These are phyloP conservation scores for Megamerina dolium DNA, from an alignment of 2,888 invertebrate genomes.

Conservation along the genomic window DNA sequence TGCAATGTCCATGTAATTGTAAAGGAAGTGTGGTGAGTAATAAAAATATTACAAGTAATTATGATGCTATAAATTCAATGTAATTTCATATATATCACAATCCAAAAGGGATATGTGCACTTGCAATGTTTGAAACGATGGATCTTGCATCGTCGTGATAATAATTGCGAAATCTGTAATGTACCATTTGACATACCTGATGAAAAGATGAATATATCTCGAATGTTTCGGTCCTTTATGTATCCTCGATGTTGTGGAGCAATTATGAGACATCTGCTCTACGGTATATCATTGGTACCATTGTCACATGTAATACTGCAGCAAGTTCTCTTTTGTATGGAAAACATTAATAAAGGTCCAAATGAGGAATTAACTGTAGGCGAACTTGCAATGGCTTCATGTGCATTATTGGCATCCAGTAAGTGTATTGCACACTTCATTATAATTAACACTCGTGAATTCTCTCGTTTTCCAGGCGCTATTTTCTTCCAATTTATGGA, in stretches of 20 bases:
- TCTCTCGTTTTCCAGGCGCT: slow-evolving; percentile 23
- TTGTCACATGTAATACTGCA: slow-evolving; percentile 40
- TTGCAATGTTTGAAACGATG: slow-evolving; percentile 41
- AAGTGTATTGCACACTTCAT: slow-evolving; percentile 3
- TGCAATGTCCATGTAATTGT: slow-evolving; percentile 43
- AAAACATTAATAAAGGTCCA: slow-evolving; percentile 35
- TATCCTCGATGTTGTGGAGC: slow-evolving; percentile 37
- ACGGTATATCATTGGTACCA: slow-evolving; percentile 37
- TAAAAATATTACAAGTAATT: not conserved
- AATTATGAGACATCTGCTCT: slow-evolving; percentile 38
- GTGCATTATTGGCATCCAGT: slow-evolving; percentile 39
- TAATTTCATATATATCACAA: not conserved
- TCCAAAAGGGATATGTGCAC: slow-evolving; percentile 35
- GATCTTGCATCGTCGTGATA: slow-evolving; percentile 38
- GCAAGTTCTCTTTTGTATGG: slow-evolving; percentile 41
- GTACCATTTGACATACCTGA: slow-evolving; percentile 28
- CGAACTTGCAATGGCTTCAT: slow-evolving; percentile 33
- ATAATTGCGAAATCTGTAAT: slow-evolving; percentile 43
- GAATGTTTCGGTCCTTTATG: slow-evolving; percentile 37
- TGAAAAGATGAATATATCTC: slow-evolving; percentile 31
- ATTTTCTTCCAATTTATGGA: slow-evolving; percentile 45
- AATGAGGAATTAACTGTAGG: slow-evolving; percentile 31
- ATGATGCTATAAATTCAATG: too few species aligned
- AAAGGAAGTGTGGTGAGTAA: slow-evolving; percentile 43
- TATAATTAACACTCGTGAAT: not conserved